These are phyloP conservation scores for Oceanodroma leucorhoa DNA, from an alignment of 2,797 vertebrate genomes.

Conservation along the genomic window DNA sequence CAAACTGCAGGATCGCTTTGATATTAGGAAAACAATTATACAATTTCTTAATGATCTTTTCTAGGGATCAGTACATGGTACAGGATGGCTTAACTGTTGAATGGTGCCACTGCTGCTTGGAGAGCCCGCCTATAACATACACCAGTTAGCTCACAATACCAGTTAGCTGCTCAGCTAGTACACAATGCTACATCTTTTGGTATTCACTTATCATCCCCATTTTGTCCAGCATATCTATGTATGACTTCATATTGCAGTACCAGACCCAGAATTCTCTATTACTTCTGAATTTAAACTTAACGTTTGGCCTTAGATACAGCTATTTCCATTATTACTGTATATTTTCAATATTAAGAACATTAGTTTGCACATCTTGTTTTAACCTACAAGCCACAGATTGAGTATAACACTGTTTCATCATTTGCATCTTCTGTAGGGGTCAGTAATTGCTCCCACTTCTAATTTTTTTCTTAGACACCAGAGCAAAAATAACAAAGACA, in stretches of 20 bases:
- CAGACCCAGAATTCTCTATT: not conserved
- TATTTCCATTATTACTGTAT: not conserved
- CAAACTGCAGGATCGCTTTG: not conserved
- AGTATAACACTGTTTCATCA: not conserved
- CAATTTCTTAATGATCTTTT: not conserved
- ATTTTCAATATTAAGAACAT: not conserved
- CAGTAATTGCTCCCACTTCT: not conserved
- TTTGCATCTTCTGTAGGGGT: accelerated
- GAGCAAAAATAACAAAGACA: not conserved
- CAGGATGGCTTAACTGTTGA: not conserved
- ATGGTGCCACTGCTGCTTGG: not conserved
- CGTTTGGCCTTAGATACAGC: not conserved
- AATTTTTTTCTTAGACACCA: not conserved
- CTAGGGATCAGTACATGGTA: not conserved
- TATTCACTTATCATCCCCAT: not conserved
- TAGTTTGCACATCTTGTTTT: not conserved
- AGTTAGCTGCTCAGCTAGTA: not conserved
- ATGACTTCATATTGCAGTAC: not conserved
- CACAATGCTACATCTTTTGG: not conserved
- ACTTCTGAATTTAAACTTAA: not conserved
- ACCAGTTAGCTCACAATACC: too few species aligned
- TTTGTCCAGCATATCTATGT: not conserved
- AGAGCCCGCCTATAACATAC: not conserved
- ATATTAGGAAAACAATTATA: not conserved
- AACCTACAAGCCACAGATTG: not conserved